A percentile compares a stretch with the other conserved stretches of the same genome.
Conservation (phyloP, 2,113 vertebrate species). For the Atrichornis clamosus region DNA sequence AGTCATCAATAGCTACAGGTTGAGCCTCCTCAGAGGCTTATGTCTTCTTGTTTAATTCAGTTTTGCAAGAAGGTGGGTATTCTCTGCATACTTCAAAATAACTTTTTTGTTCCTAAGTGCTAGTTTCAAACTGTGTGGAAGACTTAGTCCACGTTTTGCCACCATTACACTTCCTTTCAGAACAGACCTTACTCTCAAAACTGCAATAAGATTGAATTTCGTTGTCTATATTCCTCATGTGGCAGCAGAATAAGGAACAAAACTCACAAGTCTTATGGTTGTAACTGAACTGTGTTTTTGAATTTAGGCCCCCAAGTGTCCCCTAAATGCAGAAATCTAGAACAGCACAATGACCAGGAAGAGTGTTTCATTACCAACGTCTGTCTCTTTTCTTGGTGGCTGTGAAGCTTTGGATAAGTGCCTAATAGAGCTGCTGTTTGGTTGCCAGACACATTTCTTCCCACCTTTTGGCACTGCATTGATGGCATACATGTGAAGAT, state of each 20-base stretch:
- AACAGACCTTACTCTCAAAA: neutral
- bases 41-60: neutral
- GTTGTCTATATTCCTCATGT: neutral
- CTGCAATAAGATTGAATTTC: neutral
- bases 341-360: neutral
- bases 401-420: neutral
- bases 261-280: neutral
- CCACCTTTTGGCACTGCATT: neutral
- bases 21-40: neutral
- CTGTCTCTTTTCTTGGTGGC: neutral
- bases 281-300: neutral
- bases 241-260: neutral
- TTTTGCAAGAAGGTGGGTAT: neutral
- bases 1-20: neutral
- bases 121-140: neutral
- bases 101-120: neutral
- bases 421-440: neutral
- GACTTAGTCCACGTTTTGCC: neutral
- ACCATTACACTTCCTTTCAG: neutral
- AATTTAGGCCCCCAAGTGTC: neutral
- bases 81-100: neutral
- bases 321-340: neutral
- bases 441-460: neutral
- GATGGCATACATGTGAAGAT: neutral
- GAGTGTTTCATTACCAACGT: neutral